Evolutionary conservation across 2,113 vertebrate species (phyloP), one percentile per base, ranked within the genome.

Genomic region (Heloderma charlesbogerti): DNA sequence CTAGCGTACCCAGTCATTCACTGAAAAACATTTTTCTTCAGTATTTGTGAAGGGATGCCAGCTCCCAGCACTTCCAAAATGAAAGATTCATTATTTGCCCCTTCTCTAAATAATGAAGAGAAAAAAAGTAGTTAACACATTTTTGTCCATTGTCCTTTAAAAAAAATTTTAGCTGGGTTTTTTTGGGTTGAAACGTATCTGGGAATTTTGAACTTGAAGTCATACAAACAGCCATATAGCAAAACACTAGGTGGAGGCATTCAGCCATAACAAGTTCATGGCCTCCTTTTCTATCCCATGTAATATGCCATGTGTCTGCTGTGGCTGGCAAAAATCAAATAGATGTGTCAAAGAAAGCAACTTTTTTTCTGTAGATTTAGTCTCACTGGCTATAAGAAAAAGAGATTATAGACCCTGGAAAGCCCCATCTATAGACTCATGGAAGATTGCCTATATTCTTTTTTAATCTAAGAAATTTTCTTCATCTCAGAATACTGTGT

Each of bases 21-120:
- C 18, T 48, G 16, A 31, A 86, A 71, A 86, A 31, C 2, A 22
- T 27, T 34, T 12, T 25, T 79, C 77, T 0, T 0, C 0, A 10
- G 15, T 69, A 71, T 79, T 60, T 5, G 16, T 69, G 74, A 80
- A 75, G 51, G 37, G 48, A 20, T 80, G 63, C 45, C 43, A 60
- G 9, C 67, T 72, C 16, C 37, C 66, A 57, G 60, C 0, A 22
- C 0, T 74, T 51, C 37, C 57, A 3, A 83, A 74, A 34, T 18
- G 0, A 0, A 2, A 0, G 4, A 18, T 67, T 29, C 34, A 0
- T 51, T 87, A 15, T n/a, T 69, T 78, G 40, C 22, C 18, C 43
- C 60, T 78, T 72, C 6, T 54, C 85, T 0, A 18, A 82, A 37
- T 0, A n/a, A 84, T 16, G 12, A 77, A 31, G 0, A 34, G 3